Evolutionary conservation across 2,888 invertebrate species (phyloP).

Genomic region (Cephus pygmeus): DNA sequence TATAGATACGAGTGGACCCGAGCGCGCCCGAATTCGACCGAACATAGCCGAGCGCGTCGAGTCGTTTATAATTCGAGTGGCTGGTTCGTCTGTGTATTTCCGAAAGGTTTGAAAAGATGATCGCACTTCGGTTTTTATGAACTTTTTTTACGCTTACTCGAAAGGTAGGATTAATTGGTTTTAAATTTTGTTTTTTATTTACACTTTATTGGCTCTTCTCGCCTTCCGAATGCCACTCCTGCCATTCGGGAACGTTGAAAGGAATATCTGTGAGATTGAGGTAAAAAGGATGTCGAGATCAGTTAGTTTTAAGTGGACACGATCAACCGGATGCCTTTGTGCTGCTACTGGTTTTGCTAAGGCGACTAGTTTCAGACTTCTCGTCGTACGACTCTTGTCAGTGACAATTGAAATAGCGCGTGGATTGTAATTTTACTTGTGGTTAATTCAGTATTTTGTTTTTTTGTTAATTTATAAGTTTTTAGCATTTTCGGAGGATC

Average conservation of each 20-base stretch:
- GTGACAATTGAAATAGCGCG: background rate
- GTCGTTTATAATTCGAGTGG: background rate
- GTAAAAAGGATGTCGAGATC: background rate
- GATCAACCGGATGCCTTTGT: background rate
- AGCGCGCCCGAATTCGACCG: background rate
- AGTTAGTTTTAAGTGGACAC: background rate
- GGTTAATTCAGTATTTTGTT: background rate
- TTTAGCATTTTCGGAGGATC: background rate
- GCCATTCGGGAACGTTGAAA: background rate
- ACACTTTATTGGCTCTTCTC: background rate
- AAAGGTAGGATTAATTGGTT: background rate
- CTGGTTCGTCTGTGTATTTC: background rate
- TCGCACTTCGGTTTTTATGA: background rate
- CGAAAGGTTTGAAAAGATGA: background rate
- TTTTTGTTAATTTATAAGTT: background rate
- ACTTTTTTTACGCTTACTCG: background rate
- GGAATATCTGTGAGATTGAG: background rate
- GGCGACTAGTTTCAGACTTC: background rate
- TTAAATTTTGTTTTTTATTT: background rate
- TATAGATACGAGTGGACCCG: background rate
- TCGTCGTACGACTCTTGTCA: background rate
- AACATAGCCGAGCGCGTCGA: background rate
- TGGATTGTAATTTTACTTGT: background rate
- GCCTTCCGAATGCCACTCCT: too few species aligned
- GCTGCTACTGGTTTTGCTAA: background rate